Evolutionary conservation across 1,140 invertebrate species (phyloP), one percentile per base, ranked within the genome.

Genomic region (Drosophila tani): DNA sequence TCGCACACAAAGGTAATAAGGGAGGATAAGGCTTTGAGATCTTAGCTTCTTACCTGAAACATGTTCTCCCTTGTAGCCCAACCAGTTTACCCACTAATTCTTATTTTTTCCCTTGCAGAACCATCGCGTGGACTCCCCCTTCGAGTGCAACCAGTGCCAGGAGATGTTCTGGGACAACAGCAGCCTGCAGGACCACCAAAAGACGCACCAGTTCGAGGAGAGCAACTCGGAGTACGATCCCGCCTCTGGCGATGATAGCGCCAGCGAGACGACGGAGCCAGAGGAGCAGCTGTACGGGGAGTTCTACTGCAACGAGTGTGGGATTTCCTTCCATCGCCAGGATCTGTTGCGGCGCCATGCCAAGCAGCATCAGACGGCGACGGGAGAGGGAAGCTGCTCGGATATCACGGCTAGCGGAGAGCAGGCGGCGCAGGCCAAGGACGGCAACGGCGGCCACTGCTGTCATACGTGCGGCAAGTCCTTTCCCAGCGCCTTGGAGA

Each of bases 81-180:
- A 60, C 47, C 17, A 17, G 21, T 41, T 51, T 38, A 24, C 41
- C 12, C 27, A 17, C 46, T 47, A 27, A 43, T 38, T 62, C 0
- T 15, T 6, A 4, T 0, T 32, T 9, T 50, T 49, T 12, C 17
- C 11, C 29, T 93, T 0, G 17, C 91, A 96, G 85, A 94, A 96
- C 40, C 96, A 96, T 88, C 95, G 95, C 38, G 95, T 96, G 38
- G 96, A 97, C 79, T 96, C 95, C 29, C 95, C 96, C 0, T 95
- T 96, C 73, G 96, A 97, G 81, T 97, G 96, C 87, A 94, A 94
- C 32, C 95, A 95, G 66, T 97, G 96, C 79, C 95, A 95, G 58
- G 96, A 97, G 82, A 95, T 97, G 94, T 97, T 96, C 82, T 97
- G 96, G 95, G 96, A 96, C 88, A 93, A 95, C 15, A 94, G 94